Evolutionary conservation across 2,888 invertebrate genomes (phyloP), one percentile per base, ranked within the genome.

Genomic region (Drosophila austrosaltans): DNA sequence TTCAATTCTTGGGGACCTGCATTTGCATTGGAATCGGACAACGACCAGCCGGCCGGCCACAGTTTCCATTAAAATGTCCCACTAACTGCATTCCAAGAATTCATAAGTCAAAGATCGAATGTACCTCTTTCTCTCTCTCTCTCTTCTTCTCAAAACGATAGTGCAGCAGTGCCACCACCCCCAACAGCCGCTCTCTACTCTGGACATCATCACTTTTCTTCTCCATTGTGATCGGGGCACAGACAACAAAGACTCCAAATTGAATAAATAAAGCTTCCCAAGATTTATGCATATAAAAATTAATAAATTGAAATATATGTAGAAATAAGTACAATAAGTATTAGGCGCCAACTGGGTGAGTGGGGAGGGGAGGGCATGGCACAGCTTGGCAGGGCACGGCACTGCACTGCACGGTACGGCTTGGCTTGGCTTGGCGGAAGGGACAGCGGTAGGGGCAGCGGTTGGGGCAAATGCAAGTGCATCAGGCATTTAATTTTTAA

Each of bases 71-170:
- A 79, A 85, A 76, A 74, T 81, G 81, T 76, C 70, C 79, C 85
- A 80, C 85, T 83, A 76, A 82, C 84, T 84, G 84, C 86, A 85
- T 85, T 85, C 84, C 84, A 81, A 86, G 86, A 85, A 86, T 82
- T 82, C 79, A 86, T 77, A 86, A 86, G 84, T 85, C 84, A 86
- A 86, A 86, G 84, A 85, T 86, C 84, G 84, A 84, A 82, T 86
- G 69, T 79, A 77, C 74, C 64, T 22, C 25, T 48, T 48, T 22
- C 22, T 22, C 25, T 48, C 25, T 48, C 64, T 22, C 25, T 48
- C 25, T 22, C 22, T 22, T 48, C 22, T 12, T 25, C 48, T 12
- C 72, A 63, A 79, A 78, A 79, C 75, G 82, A 81, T 82, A 81
- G 76, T 82, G 81, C 63, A 63, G 40, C 57, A 36, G 32, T 60